These are phyloP conservation scores for Pseudachorutes palmiensis DNA, from an alignment of 1,140 invertebrate genomes.

Conservation along the genomic window DNA sequence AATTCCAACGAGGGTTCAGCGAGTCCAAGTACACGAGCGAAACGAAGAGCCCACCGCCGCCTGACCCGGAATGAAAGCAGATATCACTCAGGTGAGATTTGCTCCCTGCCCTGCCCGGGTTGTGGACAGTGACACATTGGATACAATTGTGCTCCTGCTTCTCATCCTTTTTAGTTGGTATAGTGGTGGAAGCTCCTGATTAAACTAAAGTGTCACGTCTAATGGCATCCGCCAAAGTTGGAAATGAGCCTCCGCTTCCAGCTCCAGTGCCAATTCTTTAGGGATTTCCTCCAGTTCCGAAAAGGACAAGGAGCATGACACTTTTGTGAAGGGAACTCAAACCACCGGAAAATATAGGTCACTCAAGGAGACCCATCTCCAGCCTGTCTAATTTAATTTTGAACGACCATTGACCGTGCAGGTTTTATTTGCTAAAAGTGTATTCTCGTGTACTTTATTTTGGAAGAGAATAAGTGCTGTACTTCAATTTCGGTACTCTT, in stretches of 20 bases:
- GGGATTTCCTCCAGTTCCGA: too few relatives aligned
- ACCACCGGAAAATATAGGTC: too few relatives aligned
- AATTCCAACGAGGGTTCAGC: slow-evolving; percentile 45
- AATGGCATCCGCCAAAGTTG: background rate
- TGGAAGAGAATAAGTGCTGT: too few relatives aligned
- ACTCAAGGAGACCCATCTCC: too few relatives aligned
- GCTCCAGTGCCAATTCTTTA: background rate
- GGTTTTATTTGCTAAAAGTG: too few relatives aligned
- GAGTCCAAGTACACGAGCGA: slow-evolving; percentile 53
- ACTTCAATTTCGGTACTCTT: too few relatives aligned
- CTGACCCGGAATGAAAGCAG: slow-evolving; percentile 88
- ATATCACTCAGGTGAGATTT: slow-evolving; percentile 93
- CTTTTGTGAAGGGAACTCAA: too few relatives aligned
- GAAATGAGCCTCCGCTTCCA: background rate
- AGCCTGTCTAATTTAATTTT: too few relatives aligned
- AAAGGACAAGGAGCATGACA: too few relatives aligned
- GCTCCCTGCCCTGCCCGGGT: background rate
- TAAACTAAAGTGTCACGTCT: background rate
- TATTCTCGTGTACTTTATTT: too few relatives aligned
- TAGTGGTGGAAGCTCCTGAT: background rate
- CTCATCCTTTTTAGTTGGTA: too few relatives aligned
- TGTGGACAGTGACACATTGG: slow-evolving; percentile 9
- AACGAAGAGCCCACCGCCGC: slow-evolving; percentile 71
- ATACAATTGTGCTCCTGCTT: background rate
- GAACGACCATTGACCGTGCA: too few relatives aligned